Evolutionary conservation across 2,888 invertebrate genomes (phyloP).

Genomic region (Hyposoter dolosus): DNA sequence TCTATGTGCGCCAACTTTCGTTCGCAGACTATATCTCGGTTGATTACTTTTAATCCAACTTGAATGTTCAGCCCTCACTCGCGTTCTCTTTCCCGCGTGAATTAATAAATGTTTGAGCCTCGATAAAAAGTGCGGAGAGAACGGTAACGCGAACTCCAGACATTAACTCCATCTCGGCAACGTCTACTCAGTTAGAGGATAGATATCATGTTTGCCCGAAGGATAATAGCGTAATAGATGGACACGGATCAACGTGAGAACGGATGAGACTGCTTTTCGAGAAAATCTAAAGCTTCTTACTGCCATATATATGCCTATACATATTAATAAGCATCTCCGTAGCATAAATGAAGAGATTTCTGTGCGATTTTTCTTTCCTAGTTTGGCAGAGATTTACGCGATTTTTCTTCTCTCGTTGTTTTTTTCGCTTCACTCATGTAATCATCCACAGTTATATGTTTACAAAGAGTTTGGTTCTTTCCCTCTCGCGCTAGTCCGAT

Average conservation of each 20-base stretch:
- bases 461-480: slow-evolving; percentile 46
- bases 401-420: slow-evolving; percentile 17
- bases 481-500: slow-evolving; percentile 73
- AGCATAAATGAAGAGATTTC: slow-evolving; percentile 55
- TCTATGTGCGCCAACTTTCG: background rate
- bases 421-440: slow-evolving; percentile 31
- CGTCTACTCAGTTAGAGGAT: slow-evolving; percentile 69
- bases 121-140: slow-evolving; percentile 25
- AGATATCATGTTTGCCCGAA: slow-evolving; percentile 79
- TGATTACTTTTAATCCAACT: slow-evolving; percentile 43
- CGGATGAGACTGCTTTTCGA: slow-evolving; percentile 78
- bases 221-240: slow-evolving; percentile 83
- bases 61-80: slow-evolving; percentile 1
- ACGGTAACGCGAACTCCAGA: slow-evolving; percentile 33
- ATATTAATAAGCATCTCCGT: slow-evolving; percentile 37
- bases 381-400: slow-evolving; percentile 50
- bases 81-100: slow-evolving; percentile 18
- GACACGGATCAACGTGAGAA: slow-evolving; percentile 79
- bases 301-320: slow-evolving; percentile 6
- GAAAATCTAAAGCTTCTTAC: slow-evolving; percentile 69
- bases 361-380: slow-evolving; percentile 53
- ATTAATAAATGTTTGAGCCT: slow-evolving; percentile 59
- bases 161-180: slow-evolving; percentile 53
- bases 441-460: slow-evolving; percentile 45
- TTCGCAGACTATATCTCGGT: slow-evolving; percentile 29